Percentiles rank a stretch among this genome's conserved stretches.
phyloP scores from a whole-genome alignment of 2,113 vertebrate genomes.

The Peucedramus taeniatus region DNA sequence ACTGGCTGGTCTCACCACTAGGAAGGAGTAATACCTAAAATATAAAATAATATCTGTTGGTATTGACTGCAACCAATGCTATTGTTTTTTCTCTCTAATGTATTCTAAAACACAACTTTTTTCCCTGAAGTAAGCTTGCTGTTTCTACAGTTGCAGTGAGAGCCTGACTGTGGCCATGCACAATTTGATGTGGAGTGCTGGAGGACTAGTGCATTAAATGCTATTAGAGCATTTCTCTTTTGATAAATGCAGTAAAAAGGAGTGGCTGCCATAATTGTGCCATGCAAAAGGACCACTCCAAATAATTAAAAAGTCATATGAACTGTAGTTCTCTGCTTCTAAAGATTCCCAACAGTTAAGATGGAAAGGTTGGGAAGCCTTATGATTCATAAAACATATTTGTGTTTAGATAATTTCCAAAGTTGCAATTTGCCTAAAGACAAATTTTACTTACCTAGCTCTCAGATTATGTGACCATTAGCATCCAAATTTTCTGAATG shows the following conservation, averaged over 20 bases:
- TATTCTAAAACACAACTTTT: neutral
- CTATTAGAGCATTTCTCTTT: neutral
- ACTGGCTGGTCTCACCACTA: neutral
- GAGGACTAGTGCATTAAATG: neutral
- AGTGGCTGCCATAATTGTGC: neutral
- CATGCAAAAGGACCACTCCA: neutral
- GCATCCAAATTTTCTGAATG: neutral
- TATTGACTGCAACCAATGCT: neutral
- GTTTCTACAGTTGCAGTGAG: neutral
- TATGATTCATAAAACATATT: neutral
- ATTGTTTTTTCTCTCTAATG: neutral
- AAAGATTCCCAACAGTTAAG: neutral
- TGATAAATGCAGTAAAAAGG: neutral
- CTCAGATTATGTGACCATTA: neutral
- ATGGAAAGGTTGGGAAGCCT: neutral
- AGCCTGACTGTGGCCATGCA: neutral
- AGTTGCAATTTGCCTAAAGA: neutral
- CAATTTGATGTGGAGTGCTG: neutral
- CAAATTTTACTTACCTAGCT: neutral
- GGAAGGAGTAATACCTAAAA: neutral
- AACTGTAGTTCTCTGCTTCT: neutral
- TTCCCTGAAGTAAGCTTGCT: neutral
- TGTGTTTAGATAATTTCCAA: neutral
- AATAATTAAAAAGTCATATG: neutral
- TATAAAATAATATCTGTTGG: neutral